Base-by-base conservation (phyloP, 2,888 invertebrate genomes). In the Macaria notata region DNA sequence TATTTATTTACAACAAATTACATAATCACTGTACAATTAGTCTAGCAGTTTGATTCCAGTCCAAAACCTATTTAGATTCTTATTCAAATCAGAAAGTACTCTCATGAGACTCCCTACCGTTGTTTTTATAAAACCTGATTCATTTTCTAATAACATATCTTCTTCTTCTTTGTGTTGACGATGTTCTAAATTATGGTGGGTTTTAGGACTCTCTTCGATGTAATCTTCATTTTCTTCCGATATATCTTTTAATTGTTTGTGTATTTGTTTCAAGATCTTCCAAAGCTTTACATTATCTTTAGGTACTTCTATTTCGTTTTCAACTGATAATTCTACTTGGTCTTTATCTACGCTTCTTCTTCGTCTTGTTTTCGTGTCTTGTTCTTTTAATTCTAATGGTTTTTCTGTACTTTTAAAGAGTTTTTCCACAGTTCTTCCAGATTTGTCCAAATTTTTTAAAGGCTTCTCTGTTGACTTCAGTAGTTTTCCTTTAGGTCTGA, bases 21-120 rank as follows among this genome's bases (percentile, higher is more conserved):
- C 46, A 52, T 59, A 59, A 61, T 75, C 74, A 72, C 72, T 75
- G 72, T 67, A 63, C 44, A 61, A 57, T 69, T 83, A 91, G 59
- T 87, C 84, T 63, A 89, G 70, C 5, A 86, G 49, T 42, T 74
- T 76, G 3, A 90, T 70, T 4, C 81, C 78, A 46, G 78, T 77
- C 82, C 88, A 86, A 65, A 86, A 71, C 52, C 69, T 83, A 55
- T 81, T 84, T 39, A 91, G 70, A 58, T 89, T 87, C 9, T 76
- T 78, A 59, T 85, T 88, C 4, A 91, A 71, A 61, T 88, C 86
- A 31, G 77, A 72, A 47, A 92, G 65, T 4, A 87, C 71, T 9
- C 71, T 69, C 4, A 84, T 62, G 36, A 86, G 64, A 45, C 79
- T 85, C 7, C 78, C 74, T 31, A 89, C 70, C 0, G 86, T 84